Conservation (phyloP, 2,797 vertebrate genomes). For the Sebastes ruberrimus region DNA sequence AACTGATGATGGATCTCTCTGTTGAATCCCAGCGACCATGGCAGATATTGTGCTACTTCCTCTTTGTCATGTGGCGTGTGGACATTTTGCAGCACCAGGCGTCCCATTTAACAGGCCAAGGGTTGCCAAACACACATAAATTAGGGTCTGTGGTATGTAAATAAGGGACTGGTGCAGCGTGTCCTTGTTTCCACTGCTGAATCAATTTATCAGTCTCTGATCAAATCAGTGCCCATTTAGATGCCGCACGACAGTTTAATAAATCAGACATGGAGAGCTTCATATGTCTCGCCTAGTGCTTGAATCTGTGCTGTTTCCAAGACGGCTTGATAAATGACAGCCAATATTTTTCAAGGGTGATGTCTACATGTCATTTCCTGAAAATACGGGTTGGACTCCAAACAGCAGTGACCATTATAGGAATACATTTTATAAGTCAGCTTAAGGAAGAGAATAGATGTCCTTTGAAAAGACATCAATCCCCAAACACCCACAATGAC, state of each 20-base stretch:
- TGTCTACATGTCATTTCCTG: slow-evolving; percentile 60
- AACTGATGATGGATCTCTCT: background rate
- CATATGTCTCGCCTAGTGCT: slow-evolving; percentile 45
- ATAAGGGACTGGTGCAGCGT: slow-evolving; percentile 30
- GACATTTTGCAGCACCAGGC: background rate
- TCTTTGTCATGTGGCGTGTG: background rate
- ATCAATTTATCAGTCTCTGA: slow-evolving; percentile 64
- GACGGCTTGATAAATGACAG: slow-evolving; percentile 55
- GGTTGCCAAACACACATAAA: slow-evolving; percentile 33
- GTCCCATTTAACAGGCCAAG: slow-evolving; percentile 6
- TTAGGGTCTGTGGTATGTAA: slow-evolving; percentile 44
- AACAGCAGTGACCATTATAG: slow-evolving; percentile 36
- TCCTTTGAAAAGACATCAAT: slow-evolving; percentile 69
- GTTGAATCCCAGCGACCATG: background rate
- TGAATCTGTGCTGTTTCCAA: slow-evolving; percentile 41
- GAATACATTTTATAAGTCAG: slow-evolving; percentile 52
- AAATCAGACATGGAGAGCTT: slow-evolving; percentile 60
- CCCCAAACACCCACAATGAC: slow-evolving; percentile 64
- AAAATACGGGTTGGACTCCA: slow-evolving; percentile 34
- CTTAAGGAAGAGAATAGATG: slow-evolving; percentile 57
- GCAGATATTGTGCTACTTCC: background rate
- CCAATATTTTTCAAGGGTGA: slow-evolving; percentile 60
- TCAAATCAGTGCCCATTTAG: slow-evolving; percentile 70
- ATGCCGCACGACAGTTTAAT: slow-evolving; percentile 56
- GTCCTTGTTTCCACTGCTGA: slow-evolving; percentile 59